Percentiles rank a stretch among this genome's conserved stretches.
Conservation (phyloP, 2,888 invertebrate species). For the Euspilapteryx auroguttella region DNA sequence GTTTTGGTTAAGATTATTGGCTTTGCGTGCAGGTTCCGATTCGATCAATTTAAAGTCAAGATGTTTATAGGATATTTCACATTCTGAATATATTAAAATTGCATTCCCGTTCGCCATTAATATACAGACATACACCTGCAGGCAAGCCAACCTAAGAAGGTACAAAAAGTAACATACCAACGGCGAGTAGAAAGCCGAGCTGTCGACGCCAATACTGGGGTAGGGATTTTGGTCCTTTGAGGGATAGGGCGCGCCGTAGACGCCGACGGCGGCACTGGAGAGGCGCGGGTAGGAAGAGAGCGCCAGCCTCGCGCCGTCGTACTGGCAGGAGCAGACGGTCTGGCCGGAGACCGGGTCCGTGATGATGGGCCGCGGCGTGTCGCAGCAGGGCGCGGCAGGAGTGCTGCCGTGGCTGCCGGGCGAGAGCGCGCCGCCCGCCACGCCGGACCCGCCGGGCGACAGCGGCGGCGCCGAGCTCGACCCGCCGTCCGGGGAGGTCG, state of each 20-base stretch:
- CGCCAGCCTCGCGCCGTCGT: constrained; percentile 85
- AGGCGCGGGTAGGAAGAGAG: constrained; percentile 78
- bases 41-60: no score
- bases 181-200: constrained; percentile 93
- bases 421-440: constrained; percentile 59
- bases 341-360: constrained; percentile 92
- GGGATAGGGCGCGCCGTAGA: constrained; percentile 86
- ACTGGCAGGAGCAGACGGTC: constrained; percentile 92
- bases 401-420: constrained; percentile 59
- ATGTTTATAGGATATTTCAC: no score
- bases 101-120: no score
- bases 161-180: no score
- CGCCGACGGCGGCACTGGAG: constrained; percentile 75
- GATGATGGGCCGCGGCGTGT: constrained; percentile 88
- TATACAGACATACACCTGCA: no score
- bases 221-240: constrained; percentile 92
- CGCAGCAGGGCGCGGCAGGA: constrained; percentile 74
- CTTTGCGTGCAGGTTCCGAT: no score
- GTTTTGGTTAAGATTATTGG: no score
- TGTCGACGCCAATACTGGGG: constrained; percentile 90
- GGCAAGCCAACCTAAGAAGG: not conserved
- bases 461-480: constrained; percentile 76
- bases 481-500: constrained; percentile 70
- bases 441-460: constrained; percentile 71
- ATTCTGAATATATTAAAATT: no score